Evolutionary conservation across 30 jellyfish, hydroid and myxozoan genomes (phyloP), one percentile per base, ranked within the genome.

Genomic region (Aurelia aurita): DNA sequence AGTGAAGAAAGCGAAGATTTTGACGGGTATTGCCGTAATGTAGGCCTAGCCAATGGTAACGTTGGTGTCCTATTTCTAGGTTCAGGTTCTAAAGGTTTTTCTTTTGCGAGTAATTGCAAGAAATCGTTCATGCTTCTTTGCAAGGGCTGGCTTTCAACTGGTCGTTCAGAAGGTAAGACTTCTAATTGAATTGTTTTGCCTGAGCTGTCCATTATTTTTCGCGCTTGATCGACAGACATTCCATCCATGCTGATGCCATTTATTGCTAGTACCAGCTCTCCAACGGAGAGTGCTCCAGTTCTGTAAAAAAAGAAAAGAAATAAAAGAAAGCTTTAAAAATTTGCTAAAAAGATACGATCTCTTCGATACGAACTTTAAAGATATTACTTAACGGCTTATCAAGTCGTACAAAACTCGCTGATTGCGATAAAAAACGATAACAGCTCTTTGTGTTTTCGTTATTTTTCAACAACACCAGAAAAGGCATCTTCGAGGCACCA

Each of bases 181-280:
- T 87, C 85, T 8, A 87, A 44, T 46, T 76, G 86, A 1, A 87
- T 70, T 43, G 72, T 70, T 58, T 77, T 87, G 0, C 84, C 88
- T 0, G 97, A 58, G 63, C 77, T 74, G 55, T 63, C 74, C 71
- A 90, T 27, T 13, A 90, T 75, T 28, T 90, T 84, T 58, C 86
- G 47, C n/a, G 95, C 97, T 47, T 90, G 90, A 16, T 74, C 90
- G 20, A 82, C 86, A 47, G 94, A 79, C 90, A 79, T 79, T 12
- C 97, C 97, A 34, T 84, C 94, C 80, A 90, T 61, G 51, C 94
- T 80, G 86, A 82, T 35, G 74, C 87, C 93, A 69, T 90, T 90
- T 44, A 90, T 82, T 20, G 85, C 85, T 47, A 90, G 87, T 58
- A 90, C 89, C 44, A 71, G 84, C 65, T 90, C 97, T 2, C 97